A percentile compares a stretch with the other conserved stretches of the same genome.
phyloP scores from a whole-genome alignment of 2,888 invertebrate genomes.

The Lacanobia oleracea region DNA sequence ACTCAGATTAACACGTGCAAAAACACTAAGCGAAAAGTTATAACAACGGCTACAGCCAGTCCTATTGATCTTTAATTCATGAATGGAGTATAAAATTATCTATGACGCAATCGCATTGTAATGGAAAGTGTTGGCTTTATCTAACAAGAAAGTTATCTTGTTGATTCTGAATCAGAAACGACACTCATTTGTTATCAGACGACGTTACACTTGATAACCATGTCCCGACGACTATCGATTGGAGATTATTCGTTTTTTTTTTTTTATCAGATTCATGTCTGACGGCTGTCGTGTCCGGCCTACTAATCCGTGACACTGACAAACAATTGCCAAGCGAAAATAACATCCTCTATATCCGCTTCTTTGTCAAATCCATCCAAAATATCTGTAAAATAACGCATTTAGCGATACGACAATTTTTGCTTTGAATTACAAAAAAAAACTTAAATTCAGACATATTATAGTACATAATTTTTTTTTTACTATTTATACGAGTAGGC shows the following conservation, averaged over 20 bases:
- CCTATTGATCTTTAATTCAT: conserved; percentile 19
- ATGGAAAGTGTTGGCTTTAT: conserved; percentile 63
- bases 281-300: conserved; percentile 23
- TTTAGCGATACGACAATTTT: too few species aligned
- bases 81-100: conserved; percentile 22
- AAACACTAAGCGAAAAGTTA: background rate
- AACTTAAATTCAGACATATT: too few species aligned
- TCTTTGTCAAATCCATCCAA: too few species aligned
- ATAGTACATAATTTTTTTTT: too few species aligned
- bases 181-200: conserved; percentile 65
- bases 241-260: conserved; percentile 33
- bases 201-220: conserved; percentile 63
- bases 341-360: too few species aligned
- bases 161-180: conserved; percentile 49
- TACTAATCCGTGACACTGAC: conserved; percentile 22
- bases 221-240: conserved; percentile 44
- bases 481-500: too few species aligned
- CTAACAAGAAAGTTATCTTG: conserved; percentile 51
- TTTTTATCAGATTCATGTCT: conserved; percentile 27
- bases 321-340: conserved; percentile 7
- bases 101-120: conserved; percentile 46
- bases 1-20: background rate
- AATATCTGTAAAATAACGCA: too few species aligned
- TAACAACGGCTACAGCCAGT: background rate
- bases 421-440: too few species aligned